A percentile compares a stretch with the other conserved stretches of the same genome.
These are phyloP conservation scores for Drosophila koepferae DNA, from an alignment of 2,888 invertebrate species.

Conservation along the genomic window DNA sequence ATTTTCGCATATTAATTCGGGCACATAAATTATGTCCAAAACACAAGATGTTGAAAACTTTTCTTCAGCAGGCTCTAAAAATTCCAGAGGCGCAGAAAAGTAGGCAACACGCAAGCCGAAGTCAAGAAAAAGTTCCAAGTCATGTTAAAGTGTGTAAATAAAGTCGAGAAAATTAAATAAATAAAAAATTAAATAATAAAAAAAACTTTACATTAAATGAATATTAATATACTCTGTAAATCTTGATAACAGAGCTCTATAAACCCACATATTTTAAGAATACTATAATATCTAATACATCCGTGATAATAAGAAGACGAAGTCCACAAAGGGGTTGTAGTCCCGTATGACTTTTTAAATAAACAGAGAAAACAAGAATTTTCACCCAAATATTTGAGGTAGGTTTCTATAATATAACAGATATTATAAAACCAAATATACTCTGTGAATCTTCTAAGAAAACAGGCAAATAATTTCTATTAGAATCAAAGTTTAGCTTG, in stretches of 20 bases:
- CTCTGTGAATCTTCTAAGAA: no score
- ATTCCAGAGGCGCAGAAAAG: slow-evolving; percentile 55
- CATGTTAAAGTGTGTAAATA: slow-evolving; percentile 24
- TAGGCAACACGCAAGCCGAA: slow-evolving; percentile 51
- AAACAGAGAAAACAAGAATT: no score
- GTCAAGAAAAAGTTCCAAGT: slow-evolving; percentile 45
- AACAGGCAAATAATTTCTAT: no score
- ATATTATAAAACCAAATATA: not conserved
- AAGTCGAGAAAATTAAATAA: slow-evolving; percentile 14
- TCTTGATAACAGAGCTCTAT: not conserved
- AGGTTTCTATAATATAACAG: no score
- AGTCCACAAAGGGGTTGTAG: no score
- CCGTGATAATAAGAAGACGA: no score
- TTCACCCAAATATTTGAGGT: no score
- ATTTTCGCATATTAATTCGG: slow-evolving; percentile 62
- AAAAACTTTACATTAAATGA: not conserved
- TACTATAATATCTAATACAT: no score
- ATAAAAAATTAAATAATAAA: slow-evolving; percentile 2
- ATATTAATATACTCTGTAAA: not conserved
- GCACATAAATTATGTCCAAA: slow-evolving; percentile 49
- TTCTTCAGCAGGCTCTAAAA: slow-evolving; percentile 15
- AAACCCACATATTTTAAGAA: no score
- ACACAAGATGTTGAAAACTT: slow-evolving; percentile 13
- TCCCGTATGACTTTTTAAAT: no score
- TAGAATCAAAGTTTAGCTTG: not conserved